Percentiles rank a stretch among this genome's conserved stretches.
Conservation (phyloP, 1,140 invertebrate genomes). For the Carposina sasakii region DNA sequence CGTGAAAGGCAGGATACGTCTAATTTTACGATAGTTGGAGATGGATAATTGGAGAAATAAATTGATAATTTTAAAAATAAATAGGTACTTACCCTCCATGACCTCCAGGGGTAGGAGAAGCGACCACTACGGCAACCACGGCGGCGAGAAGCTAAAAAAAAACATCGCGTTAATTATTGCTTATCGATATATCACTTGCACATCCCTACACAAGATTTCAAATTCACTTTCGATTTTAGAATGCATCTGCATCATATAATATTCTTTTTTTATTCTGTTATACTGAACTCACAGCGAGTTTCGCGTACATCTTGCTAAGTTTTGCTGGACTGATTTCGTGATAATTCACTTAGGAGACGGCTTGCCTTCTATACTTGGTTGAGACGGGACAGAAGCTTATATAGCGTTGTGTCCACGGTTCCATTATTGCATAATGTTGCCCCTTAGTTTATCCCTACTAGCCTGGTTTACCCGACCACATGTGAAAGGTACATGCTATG, state of each 20-base stretch:
- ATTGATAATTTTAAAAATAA: no score
- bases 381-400: constrained; percentile 52
- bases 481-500: constrained; percentile 41
- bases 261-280: no score
- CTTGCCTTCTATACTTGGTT: constrained; percentile 54
- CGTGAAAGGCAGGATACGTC: no score
- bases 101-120: constrained; percentile 49
- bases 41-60: no score
- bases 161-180: no score
- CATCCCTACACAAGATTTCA: no score
- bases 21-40: no score
- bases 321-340: constrained; percentile 57
- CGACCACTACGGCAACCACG: constrained; percentile 41
- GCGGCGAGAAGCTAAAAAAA: constrained; percentile 44
- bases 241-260: no score
- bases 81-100: constrained; percentile 43
- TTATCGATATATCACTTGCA: no score
- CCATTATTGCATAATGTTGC: constrained; percentile 56
- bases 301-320: constrained; percentile 61
- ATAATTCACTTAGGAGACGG: constrained; percentile 46
- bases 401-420: constrained; percentile 44
- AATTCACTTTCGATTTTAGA: no score
- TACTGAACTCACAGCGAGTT: constrained; percentile 58
- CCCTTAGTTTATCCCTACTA: constrained; percentile 62
- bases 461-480: constrained; percentile 42